Percentiles rank a stretch among this genome's conserved stretches.
Evolutionary conservation across 2,888 invertebrate genomes (phyloP).

Genomic region (Phyto melanocephala): DNA sequence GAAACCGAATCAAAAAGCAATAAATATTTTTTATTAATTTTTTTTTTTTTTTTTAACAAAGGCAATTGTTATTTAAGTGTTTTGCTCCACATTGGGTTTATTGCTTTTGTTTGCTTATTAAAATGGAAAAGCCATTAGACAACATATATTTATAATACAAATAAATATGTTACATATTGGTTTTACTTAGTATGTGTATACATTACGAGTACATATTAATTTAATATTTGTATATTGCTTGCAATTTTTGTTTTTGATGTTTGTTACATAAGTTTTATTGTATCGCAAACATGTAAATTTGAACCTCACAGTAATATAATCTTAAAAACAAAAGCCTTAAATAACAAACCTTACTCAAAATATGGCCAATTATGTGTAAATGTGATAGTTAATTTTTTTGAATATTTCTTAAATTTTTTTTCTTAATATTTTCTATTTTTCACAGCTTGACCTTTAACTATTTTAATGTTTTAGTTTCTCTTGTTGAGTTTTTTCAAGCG

Average conservation of each 20-base stretch:
- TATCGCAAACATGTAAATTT: neutral
- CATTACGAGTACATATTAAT: too few species aligned
- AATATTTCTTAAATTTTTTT: neutral
- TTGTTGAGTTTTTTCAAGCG: constrained; percentile 4
- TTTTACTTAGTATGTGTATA: too few species aligned
- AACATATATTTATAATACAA: constrained; percentile 22
- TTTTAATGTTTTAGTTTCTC: constrained; percentile 44
- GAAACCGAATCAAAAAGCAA: constrained; percentile 55
- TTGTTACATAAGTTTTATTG: constrained; percentile 43
- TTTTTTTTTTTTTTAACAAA: constrained; percentile 7
- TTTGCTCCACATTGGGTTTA: constrained; percentile 51
- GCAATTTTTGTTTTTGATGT: neutral
- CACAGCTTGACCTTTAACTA: constrained; percentile 52
- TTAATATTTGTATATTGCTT: too few species aligned
- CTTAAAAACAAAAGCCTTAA: constrained; percentile 44
- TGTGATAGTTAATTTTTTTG: neutral
- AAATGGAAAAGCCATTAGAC: constrained; percentile 54
- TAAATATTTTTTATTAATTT: constrained; percentile 33
- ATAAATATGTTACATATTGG: constrained; percentile 29
- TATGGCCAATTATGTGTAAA: neutral
- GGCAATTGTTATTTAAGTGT: constrained; percentile 20
- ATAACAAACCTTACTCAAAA: constrained; percentile 14
- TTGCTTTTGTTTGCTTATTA: neutral
- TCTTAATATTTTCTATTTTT: constrained; percentile 29
- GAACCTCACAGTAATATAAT: constrained; percentile 21